Base-by-base conservation (phyloP, 2,113 vertebrate genomes). In the Bujurquina vittata region DNA sequence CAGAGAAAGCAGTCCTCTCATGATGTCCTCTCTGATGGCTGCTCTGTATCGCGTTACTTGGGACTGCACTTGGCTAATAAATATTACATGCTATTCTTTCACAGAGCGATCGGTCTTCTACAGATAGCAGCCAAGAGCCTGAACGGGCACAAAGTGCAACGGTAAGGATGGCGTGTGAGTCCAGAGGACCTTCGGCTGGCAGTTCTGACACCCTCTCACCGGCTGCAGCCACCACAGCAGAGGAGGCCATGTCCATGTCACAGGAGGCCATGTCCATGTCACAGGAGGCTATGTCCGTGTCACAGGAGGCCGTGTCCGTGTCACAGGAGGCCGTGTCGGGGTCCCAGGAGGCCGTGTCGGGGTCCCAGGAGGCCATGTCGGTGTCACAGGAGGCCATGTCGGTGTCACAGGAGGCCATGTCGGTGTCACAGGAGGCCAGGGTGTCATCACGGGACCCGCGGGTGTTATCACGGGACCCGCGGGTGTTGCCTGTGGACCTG, bases 371-470 rank as follows among this genome's bases (percentile, higher is more conserved):
- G 84, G 97, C 95, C 86, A 96, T 97, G 96, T 95, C 95, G 0
- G 91, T 95, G 84, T 91, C 96, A 49, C 87, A 88, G 69, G 91
- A 94, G 65, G 57, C 89, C 1, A 94, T n/a, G n/a, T n/a, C n/a
- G n/a, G n/a, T n/a, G n/a, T n/a, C n/a, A n/a, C n/a, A 98, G 87
- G 97, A 98, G 84, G 97, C 95, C 86, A 96, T 97, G 96, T 95
- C 95, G 0, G 91, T 95, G 84, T 91, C 96, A 49, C 87, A 88
- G 69, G 91, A 94, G 65, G 57, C 89, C 1, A 94, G n/a, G n/a
- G n/a, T n/a, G n/a, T n/a, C n/a, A n/a, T n/a, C n/a, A n/a, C n/a
- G n/a, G n/a, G n/a, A n/a, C n/a, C n/a, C n/a, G n/a, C n/a, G 96
- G 15, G 93, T 93, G 2, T 76, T 75, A 43, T 89, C 95, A 35